Percentiles rank a stretch among this genome's conserved stretches.
Conservation (phyloP, 2,888 invertebrate genomes). For the Cataglyphis livida region DNA sequence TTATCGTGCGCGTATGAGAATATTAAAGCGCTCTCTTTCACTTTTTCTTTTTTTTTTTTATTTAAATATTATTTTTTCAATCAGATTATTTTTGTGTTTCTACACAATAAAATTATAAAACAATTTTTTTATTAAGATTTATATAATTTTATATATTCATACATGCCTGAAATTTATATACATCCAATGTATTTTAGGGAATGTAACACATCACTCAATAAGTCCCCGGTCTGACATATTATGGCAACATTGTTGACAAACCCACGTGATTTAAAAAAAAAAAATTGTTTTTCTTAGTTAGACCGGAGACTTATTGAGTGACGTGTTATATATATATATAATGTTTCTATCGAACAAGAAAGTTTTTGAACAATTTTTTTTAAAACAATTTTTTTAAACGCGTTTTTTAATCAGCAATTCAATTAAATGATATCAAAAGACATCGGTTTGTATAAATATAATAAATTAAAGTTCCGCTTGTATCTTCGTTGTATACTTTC, state of each 20-base stretch:
- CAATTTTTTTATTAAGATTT: neutral
- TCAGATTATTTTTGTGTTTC: neutral
- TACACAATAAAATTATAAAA: neutral
- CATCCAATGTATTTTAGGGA: neutral
- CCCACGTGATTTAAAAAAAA: too few species aligned
- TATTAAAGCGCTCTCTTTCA: neutral
- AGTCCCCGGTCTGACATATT: too few species aligned
- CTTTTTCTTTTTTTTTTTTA: neutral
- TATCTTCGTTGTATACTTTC: neutral
- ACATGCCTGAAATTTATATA: neutral
- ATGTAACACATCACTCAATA: neutral
- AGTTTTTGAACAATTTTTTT: neutral
- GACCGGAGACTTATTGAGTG: too few species aligned
- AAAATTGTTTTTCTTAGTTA: too few species aligned
- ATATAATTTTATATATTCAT: neutral
- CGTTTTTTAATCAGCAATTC: neutral
- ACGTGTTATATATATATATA: neutral
- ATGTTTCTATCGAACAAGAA: neutral
- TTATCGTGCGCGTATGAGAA: neutral
- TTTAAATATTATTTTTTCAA: neutral
- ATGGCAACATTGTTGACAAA: too few species aligned
- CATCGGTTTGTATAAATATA: neutral
- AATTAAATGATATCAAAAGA: neutral
- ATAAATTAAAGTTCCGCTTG: neutral
- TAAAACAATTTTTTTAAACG: neutral